Evolutionary conservation across 2,888 invertebrate genomes (phyloP).

Genomic region (Julus scanicus): DNA sequence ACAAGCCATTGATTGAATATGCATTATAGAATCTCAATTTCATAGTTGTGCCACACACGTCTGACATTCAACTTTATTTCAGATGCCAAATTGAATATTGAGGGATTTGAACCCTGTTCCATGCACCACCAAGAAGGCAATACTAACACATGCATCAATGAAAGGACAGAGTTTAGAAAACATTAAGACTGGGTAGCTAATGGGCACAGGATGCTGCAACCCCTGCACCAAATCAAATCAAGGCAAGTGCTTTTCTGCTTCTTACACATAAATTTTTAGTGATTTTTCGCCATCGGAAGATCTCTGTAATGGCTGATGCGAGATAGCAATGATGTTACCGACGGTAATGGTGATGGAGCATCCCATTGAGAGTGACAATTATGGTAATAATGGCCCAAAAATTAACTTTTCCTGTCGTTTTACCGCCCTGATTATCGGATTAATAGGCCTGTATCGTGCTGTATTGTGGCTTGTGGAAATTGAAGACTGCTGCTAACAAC

Average conservation of each 20-base stretch:
- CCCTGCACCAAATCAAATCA: background rate
- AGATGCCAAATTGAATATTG: too few species aligned
- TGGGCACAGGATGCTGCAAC: conserved; percentile 33
- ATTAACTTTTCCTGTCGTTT: conserved; percentile 33
- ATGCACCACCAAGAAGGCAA: background rate
- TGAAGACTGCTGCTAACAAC: conserved; percentile 25
- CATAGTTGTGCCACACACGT: too few species aligned
- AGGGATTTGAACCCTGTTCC: background rate
- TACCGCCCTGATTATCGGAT: background rate
- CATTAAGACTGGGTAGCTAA: background rate
- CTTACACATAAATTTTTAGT: conserved; percentile 33
- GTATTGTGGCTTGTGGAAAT: background rate
- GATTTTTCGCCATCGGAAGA: background rate
- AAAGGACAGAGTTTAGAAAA: background rate
- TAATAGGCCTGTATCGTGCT: background rate
- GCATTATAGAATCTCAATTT: too few species aligned
- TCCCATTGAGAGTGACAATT: conserved; percentile 20
- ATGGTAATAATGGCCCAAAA: conserved; percentile 25
- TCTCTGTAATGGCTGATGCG: conserved; percentile 2
- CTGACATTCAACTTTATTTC: too few species aligned
- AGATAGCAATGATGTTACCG: background rate
- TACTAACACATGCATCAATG: background rate
- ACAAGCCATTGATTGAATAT: too few species aligned
- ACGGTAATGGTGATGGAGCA: conserved; percentile 33
- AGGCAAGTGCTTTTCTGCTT: conserved; percentile 27